These are phyloP conservation scores for Tromatobia lineatoria DNA, from an alignment of 2,888 invertebrate genomes.

Conservation along the genomic window DNA sequence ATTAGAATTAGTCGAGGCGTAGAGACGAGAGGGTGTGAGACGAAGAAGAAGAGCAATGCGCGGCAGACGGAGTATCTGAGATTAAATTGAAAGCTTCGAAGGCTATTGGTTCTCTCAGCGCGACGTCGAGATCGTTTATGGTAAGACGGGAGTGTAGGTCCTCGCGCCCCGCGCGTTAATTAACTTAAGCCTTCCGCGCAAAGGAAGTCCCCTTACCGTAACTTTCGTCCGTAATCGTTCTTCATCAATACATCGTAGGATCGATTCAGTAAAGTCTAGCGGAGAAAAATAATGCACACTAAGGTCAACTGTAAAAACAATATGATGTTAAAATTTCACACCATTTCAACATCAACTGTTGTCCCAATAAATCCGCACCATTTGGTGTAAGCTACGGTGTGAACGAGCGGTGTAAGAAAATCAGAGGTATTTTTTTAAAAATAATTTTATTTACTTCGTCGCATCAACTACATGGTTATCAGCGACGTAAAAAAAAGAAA, in stretches of 20 bases:
- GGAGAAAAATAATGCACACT: not conserved
- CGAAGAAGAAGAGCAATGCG: constrained; percentile 34
- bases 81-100: constrained; percentile 68
- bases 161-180: constrained; percentile 49
- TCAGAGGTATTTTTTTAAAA: no score
- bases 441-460: no score
- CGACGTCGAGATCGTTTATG: constrained; percentile 58
- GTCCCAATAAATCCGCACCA: no score
- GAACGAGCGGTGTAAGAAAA: no score
- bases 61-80: constrained; percentile 37
- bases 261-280: not conserved
- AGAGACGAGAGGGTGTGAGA: constrained; percentile 43
- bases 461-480: no score
- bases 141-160: constrained; percentile 34
- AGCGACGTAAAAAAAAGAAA: no score
- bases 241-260: constrained; percentile 23
- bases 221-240: constrained; percentile 18
- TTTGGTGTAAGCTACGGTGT: no score
- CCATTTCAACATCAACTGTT: no score
- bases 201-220: constrained; percentile 32
- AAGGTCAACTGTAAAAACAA: no score
- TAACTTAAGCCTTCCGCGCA: constrained; percentile 56
- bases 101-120: constrained; percentile 61
- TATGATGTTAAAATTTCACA: no score
- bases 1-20: constrained; percentile 65